phyloP scores from a whole-genome alignment of 2,113 vertebrate genomes.

The Ptychochromis oligacanthus region DNA sequence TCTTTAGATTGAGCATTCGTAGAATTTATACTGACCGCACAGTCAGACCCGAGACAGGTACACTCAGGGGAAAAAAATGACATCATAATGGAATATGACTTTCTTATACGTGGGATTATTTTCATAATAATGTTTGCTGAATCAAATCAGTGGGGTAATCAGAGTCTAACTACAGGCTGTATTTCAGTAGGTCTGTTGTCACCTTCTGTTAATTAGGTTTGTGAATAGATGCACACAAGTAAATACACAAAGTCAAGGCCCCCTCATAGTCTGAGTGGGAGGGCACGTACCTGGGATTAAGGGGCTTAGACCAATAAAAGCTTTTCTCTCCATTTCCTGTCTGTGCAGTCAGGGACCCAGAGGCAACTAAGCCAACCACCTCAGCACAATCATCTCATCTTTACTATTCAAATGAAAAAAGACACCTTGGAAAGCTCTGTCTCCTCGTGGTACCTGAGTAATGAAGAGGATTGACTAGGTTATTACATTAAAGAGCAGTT shows the following conservation, averaged over 20 bases:
- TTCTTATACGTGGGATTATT: conserved; percentile 12
- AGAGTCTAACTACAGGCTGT: neutral
- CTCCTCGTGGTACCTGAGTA: conserved; percentile 21
- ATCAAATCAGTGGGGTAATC: conserved; percentile 10
- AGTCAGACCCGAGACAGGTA: conserved; percentile 1
- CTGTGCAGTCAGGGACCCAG: conserved; percentile 5
- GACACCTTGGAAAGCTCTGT: conserved; percentile 10
- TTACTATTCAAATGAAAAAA: conserved; percentile 37
- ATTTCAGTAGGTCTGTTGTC: conserved; percentile 25
- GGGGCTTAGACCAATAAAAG: conserved; percentile 48
- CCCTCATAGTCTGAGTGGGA: conserved; percentile 30
- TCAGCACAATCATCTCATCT: conserved; percentile 36
- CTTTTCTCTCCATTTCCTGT: conserved; percentile 48
- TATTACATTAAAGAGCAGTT: conserved; percentile 45
- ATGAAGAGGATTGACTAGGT: conserved; percentile 44
- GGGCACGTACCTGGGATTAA: conserved; percentile 33
- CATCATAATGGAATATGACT: conserved; percentile 6
- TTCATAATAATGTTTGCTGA: conserved; percentile 6
- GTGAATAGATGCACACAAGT: neutral
- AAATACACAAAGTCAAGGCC: conserved; percentile 13
- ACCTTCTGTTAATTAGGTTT: conserved; percentile 30
- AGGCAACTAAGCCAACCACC: conserved; percentile 14
- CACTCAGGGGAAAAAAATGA: conserved; percentile 16
- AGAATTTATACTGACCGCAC: conserved; percentile 19
- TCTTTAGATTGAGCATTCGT: conserved; percentile 13